Evolutionary conservation across 37 sponge, comb jelly and placozoan species (phyloP), one percentile per base, ranked within the genome.

Genomic region (Axinella damicornis): DNA sequence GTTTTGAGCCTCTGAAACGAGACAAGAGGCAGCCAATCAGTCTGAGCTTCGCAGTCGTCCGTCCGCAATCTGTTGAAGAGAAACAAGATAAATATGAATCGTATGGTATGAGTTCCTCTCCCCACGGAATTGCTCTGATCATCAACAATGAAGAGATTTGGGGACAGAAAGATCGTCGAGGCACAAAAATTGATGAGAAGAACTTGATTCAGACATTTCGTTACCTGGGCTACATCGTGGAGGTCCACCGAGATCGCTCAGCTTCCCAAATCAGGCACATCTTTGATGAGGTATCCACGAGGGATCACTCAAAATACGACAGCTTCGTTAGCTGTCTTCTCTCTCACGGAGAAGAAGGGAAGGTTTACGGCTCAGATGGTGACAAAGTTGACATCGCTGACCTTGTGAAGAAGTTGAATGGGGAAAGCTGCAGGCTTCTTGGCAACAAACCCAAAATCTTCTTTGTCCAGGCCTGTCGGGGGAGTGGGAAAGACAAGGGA

Each of bases 381-480:
- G n/a, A 39, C 2, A 82, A 57, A 21, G 69, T 93, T 31, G 17
- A 37, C 21, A 5, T 96, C 0, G 32, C 65, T 28, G 58, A 79
- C 11, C 27, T 96, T 24, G 73, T 79, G 37, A 55, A 37, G 33
- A 33, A 86, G 46, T 30, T 93, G 31, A 78, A 85, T 56, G 73
- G 53, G 19, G 72, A 38, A 0, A 74, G n/a, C 52, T 87, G 91
- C 53, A 71, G 25, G 25, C 38, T 72, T 32, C 84, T 96, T 1
- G 59, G 22, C 0, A 78, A 66, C 13, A 96, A 96, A 56, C 97
- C 97, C 21, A 96, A 96, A 77, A 33, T 96, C 37, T 94, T 96
- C 74, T 96, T 96, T 69, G 58, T 96, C 12, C 97, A 96, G 69
- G 97, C 97, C 19, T 96, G 97, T 84, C 75, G 94, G n/a, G 97